phyloP scores from a whole-genome alignment of 1,140 invertebrate species.

The Heterodera schachtii region DNA sequence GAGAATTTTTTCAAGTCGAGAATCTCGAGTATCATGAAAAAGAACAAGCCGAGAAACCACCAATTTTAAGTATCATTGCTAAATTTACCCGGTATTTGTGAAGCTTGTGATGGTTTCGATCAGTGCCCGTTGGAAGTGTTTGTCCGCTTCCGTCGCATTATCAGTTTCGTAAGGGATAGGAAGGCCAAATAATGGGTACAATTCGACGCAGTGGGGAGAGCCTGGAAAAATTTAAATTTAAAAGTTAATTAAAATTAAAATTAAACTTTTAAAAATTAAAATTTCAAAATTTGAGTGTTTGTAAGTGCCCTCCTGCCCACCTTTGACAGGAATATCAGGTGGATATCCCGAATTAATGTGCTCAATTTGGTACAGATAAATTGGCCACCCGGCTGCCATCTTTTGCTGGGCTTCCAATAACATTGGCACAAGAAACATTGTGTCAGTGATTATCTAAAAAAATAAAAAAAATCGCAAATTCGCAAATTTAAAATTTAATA shows the following conservation, averaged over 20 bases:
- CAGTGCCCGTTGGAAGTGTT: slow-evolving; percentile 5
- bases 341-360: slow-evolving; percentile 19
- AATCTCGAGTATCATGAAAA: too few species aligned
- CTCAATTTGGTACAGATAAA: slow-evolving; percentile 34
- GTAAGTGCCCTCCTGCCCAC: not conserved
- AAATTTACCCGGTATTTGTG: slow-evolving; percentile 33
- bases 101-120: slow-evolving; percentile 24
- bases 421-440: slow-evolving; percentile 41
- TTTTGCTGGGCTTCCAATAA: slow-evolving; percentile 34
- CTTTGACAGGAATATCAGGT: slow-evolving; percentile 24
- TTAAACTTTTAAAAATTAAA: not conserved
- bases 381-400: slow-evolving; percentile 30
- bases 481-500: not conserved
- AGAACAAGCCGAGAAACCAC: too few species aligned
- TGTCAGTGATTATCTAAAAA: slow-evolving; percentile 31
- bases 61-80: not conserved
- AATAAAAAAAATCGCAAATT: too few species aligned
- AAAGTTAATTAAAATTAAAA: not conserved
- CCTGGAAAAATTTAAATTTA: slow-evolving; percentile 1
- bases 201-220: slow-evolving; percentile 23
- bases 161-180: slow-evolving; percentile 1
- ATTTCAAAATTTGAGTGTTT: not conserved
- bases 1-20: too few species aligned
- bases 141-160: slow-evolving; percentile 21
- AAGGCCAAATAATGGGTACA: slow-evolving; percentile 28